Evolutionary conservation across 2,113 vertebrate species (phyloP).

Genomic region (Callopanchax toddi): DNA sequence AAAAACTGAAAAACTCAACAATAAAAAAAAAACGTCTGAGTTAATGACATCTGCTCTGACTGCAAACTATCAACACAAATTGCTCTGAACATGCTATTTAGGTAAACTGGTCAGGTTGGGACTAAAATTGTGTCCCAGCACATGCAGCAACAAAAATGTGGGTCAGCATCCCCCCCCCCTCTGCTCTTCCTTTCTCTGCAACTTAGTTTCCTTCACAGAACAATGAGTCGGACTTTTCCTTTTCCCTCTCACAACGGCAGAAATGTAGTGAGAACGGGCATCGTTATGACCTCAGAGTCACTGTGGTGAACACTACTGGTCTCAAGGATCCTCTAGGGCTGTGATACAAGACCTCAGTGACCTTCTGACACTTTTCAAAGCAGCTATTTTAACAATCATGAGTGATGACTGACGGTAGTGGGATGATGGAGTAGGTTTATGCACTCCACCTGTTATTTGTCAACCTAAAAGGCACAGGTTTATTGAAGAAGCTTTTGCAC

Average conservation of each 20-base stretch:
- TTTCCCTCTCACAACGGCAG: conserved; percentile 18
- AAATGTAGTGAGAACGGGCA: conserved; percentile 34
- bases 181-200: conserved; percentile 48
- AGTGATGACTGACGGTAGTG: conserved; percentile 29
- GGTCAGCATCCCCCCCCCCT: conserved; percentile 48
- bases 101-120: conserved; percentile 57
- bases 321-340: background rate
- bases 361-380: conserved; percentile 14
- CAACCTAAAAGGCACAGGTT: no score
- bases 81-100: conserved; percentile 60
- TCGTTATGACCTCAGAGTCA: conserved; percentile 41
- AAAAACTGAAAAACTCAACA: conserved; percentile 24
- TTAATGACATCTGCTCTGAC: conserved; percentile 65
- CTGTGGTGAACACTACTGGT: background rate
- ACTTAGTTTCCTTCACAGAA: conserved; percentile 68
- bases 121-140: conserved; percentile 56
- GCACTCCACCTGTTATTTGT: conserved; percentile 11
- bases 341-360: conserved; percentile 50
- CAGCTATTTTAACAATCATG: conserved; percentile 17
- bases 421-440: background rate
- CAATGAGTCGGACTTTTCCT: conserved; percentile 62
- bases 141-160: conserved; percentile 62
- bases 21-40: conserved; percentile 27
- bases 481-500: no score
- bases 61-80: conserved; percentile 65